Evolutionary conservation across 30 jellyfish, hydroid and myxozoan genomes (phyloP), one percentile per base, ranked within the genome.

Genomic region (Cassiopea xamachana): DNA sequence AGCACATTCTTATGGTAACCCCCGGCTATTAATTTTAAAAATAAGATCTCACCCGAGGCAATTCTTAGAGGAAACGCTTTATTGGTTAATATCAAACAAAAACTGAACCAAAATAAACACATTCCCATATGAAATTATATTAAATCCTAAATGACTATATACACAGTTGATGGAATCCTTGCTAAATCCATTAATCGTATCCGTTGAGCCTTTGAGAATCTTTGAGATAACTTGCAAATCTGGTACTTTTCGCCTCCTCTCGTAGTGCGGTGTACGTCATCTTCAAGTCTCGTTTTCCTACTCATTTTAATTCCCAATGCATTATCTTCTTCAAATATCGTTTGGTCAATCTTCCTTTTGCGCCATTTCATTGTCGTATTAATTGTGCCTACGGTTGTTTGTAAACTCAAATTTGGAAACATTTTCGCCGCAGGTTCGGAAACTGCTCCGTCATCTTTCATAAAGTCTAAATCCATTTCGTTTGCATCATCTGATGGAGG

Each of bases 101-200:
- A 2, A 51, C 64, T 2, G 9, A 51, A 51, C 9, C 64, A 51
- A 51, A 51, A 51, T 51, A n/a, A n/a, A n/a, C n/a, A n/a, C n/a
- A n/a, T n/a, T n/a, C n/a, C n/a, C n/a, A n/a, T 58, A 58, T 58
- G 69, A 58, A 58, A 58, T 58, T 58, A 5, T 13, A 5, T 58
- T 7, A 58, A 62, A 62, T 8, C 74, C 47, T 84, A 84, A 46
- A 67, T 19, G 43, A 72, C 43, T 1, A 84, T 72, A 17, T 73
- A 58, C 2, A 55, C 39, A 1, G 92, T 70, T 60, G 82, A 62
- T 48, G 92, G 85, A 15, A 73, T 73, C 50, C 73, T 84, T 9
- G 92, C 86, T 55, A 84, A 45, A 70, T 84, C 86, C 8, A 84
- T 55, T 18, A 71, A 77, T 43, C 86, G 75, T 16, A 82, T 48